These are phyloP conservation scores for Phainopepla nitens DNA, from an alignment of 2,113 vertebrate genomes.

Conservation along the genomic window DNA sequence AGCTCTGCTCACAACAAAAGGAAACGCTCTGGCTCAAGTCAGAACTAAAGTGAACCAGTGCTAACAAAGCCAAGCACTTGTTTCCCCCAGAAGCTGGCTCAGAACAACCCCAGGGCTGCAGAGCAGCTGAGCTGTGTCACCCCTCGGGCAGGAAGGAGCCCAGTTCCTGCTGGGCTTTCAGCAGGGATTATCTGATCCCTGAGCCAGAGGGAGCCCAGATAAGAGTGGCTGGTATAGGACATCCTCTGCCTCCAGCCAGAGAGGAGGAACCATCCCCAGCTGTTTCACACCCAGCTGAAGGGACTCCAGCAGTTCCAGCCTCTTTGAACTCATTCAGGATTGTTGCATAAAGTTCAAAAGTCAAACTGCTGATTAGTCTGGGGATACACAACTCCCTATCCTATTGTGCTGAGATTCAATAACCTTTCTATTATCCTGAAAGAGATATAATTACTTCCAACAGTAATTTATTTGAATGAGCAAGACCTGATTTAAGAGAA, in stretches of 20 bases:
- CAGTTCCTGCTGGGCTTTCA: rapidly evolving
- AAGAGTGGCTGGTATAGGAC: background rate
- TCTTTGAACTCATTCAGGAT: background rate
- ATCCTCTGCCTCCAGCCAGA: background rate
- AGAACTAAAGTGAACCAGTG: background rate
- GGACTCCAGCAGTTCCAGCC: background rate
- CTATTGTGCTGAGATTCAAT: background rate
- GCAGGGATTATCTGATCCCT: background rate
- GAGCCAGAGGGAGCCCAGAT: background rate
- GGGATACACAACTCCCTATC: background rate
- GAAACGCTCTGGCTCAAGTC: rapidly evolving
- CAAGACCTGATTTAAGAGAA: background rate
- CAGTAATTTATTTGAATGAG: background rate
- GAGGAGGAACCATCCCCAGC: rapidly evolving
- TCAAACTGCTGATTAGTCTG: background rate
- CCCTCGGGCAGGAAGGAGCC: background rate
- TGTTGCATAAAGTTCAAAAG: background rate
- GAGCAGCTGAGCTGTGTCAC: background rate
- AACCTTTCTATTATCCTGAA: background rate
- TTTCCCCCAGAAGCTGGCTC: background rate
- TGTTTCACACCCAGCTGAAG: background rate
- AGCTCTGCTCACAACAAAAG: rapidly evolving
- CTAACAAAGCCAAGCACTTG: background rate
- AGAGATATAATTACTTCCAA: background rate
- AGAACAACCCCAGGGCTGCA: background rate